These are phyloP conservation scores for Callorhinus ursinus DNA, from an alignment of 2,113 vertebrate genomes.

Conservation along the genomic window DNA sequence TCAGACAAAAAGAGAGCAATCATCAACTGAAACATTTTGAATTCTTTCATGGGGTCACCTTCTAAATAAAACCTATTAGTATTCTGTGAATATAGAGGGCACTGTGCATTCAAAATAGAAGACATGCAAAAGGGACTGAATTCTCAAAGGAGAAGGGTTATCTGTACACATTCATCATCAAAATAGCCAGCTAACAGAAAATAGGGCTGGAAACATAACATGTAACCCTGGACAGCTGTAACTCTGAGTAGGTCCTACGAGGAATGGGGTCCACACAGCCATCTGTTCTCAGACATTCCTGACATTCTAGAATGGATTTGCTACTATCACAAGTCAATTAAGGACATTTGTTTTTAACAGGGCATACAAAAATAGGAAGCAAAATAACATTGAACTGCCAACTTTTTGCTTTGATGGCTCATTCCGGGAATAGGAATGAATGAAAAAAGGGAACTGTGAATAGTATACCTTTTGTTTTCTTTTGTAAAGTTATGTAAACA, in stretches of 20 bases:
- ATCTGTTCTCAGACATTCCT: constrained; percentile 73
- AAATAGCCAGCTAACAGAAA: constrained; percentile 1
- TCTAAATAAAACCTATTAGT: constrained; percentile 45
- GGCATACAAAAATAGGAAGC: background rate
- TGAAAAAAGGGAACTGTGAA: background rate
- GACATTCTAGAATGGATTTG: constrained; percentile 48
- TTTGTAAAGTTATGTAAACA: background rate
- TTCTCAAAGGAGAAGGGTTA: constrained; percentile 30
- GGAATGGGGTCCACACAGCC: constrained; percentile 46
- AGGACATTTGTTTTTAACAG: constrained; percentile 52
- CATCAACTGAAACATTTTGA: background rate
- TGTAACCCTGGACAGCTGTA: constrained; percentile 58
- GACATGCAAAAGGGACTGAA: background rate
- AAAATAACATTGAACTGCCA: constrained; percentile 53
- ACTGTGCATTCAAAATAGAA: background rate
- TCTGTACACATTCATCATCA: background rate
- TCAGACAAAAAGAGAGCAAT: background rate
- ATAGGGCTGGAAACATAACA: background rate
- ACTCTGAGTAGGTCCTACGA: background rate
- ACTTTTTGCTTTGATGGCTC: constrained; percentile 11
- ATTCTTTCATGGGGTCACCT: constrained; percentile 2
- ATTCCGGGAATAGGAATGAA: background rate
- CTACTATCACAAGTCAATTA: constrained; percentile 63
- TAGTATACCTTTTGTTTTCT: background rate
- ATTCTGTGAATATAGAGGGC: background rate